Conservation (phyloP, 2,113 vertebrate species). For the zebrafish (Danio rerio) region GRCz12tu NC_133184.1:28821001-28821500, state of each 20-base stretch:
- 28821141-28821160: conserved; percentile 28
- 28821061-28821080: conserved; percentile 7
- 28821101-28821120: conserved; percentile 14
- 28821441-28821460: neutral
- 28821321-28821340: conserved; percentile 34
- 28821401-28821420: neutral
- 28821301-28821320: conserved; percentile 51
- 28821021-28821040: neutral
- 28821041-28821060: neutral
- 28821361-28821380: conserved; percentile 4
- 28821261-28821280: conserved; percentile 49
- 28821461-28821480: conserved; percentile 2
- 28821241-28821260: conserved; percentile 32
- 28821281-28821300: conserved; percentile 52
- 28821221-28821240: conserved; percentile 42
- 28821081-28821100: neutral
- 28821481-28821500: neutral
- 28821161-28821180: conserved; percentile 24
- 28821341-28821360: conserved; percentile 23
- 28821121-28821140: conserved; percentile 12
- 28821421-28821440: neutral
- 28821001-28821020: neutral
- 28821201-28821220: conserved; percentile 45
- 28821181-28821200: conserved; percentile 27
- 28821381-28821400: neutral